phyloP scores from a whole-genome alignment of 2,113 vertebrate species.

The Melospiza georgiana region DNA sequence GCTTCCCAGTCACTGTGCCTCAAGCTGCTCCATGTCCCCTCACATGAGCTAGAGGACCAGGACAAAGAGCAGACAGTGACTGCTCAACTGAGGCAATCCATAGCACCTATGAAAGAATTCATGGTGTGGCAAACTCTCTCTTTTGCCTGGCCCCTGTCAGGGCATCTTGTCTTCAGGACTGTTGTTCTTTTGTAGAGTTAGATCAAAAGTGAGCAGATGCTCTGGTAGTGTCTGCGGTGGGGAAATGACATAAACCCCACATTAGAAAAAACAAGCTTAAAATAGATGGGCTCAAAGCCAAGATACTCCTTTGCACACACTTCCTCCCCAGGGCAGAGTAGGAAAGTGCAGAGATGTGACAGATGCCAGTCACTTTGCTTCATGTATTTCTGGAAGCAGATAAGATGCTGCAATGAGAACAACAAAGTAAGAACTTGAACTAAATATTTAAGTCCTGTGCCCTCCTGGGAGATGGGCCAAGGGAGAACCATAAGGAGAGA shows the following conservation, averaged over 20 bases:
- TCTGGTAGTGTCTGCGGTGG: not conserved
- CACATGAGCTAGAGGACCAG: not conserved
- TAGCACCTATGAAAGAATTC: not conserved
- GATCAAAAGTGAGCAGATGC: conserved; percentile 23
- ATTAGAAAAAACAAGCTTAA: conserved; percentile 10
- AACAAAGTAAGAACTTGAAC: not conserved
- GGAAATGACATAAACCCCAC: not conserved
- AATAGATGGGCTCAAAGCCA: conserved; percentile 34
- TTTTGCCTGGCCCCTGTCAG: not conserved
- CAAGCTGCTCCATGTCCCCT: not conserved
- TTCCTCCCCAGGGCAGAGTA: not conserved
- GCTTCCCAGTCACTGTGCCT: not conserved
- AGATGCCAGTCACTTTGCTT: conserved; percentile 20
- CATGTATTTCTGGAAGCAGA: not conserved
- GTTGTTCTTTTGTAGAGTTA: not conserved
- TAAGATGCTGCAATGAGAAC: not conserved
- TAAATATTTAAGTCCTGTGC: not conserved
- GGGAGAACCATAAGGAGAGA: not conserved
- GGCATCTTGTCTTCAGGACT: not conserved
- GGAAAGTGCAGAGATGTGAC: not conserved
- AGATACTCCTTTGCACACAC: conserved; percentile 7
- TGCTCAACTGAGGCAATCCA: not conserved
- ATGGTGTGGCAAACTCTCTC: not conserved
- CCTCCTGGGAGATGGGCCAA: not conserved
- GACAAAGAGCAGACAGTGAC: not conserved